Base-by-base conservation (phyloP, 1,140 invertebrate genomes). In the Drosophila ficusphila region DNA sequence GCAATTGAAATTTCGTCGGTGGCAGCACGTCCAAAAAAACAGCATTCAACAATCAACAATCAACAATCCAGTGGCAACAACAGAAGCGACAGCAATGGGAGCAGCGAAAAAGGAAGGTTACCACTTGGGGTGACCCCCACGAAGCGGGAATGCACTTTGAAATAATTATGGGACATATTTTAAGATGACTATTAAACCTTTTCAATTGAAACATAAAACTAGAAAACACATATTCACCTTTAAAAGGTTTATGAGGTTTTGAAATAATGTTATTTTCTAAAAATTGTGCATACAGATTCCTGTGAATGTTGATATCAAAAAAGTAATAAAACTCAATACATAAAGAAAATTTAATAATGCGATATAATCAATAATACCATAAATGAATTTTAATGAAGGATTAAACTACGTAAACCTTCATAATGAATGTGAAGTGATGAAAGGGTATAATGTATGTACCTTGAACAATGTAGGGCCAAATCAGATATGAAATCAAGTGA, bases 1-100 rank as follows among this genome's bases (percentile, higher is more conserved):
- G 54, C 57, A 73, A 65, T 65, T 65, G 25, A 61, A 64, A 69
- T 68, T 69, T 56, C 25, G 21, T 49, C 34, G 41, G 11, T 39
- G 46, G 36, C 72, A 73, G 60, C 79, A 83, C 78, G 78, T 82
- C 34, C 68, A 53, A 29, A 31, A 71, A 70, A n/a, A n/a, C n/a
- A n/a, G n/a, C n/a, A n/a, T n/a, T n/a, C 33, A 76, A 42, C 41
- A 79, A 34, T 62, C 33, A 58, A 62, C 54, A 49, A 68, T 27
- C 38, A 42, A 25, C 36, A 68, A 67, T 46, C 12, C 56, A 48
- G 23, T 41, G 58, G 49, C 56, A 53, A 34, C 34, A 31, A 27
- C 54, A 42, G 41, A 42, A 23, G 41, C 38, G 41, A 42, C 41
- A 42, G n/a, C 41, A 74, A 81, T 60, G 65, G 72, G 72, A 81